A percentile compares a stretch with the other conserved stretches of the same genome.
Conservation (phyloP, 2,888 invertebrate genomes). For the Lepidochrysops patricia region DNA sequence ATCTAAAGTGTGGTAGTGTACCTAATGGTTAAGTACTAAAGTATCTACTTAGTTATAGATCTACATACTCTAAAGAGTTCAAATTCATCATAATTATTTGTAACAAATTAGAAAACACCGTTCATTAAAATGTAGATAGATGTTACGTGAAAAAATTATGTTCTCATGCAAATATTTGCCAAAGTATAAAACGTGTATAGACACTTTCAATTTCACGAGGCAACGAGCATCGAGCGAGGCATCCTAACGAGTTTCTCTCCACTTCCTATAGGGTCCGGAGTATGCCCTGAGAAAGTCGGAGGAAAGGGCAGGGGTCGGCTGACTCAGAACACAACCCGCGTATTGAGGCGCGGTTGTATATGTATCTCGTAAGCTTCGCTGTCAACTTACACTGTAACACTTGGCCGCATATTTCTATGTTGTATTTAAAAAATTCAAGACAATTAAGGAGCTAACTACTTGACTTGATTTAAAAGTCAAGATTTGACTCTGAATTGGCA, state of each 20-base stretch:
- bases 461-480: too few species aligned
- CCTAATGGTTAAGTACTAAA: too few species aligned
- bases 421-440: too few species aligned
- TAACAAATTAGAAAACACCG: too few species aligned
- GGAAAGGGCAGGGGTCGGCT: constrained; percentile 5
- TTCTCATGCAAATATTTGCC: background rate
- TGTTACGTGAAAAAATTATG: background rate
- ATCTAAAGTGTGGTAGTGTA: too few species aligned
- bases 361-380: background rate
- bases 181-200: background rate
- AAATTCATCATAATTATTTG: too few species aligned
- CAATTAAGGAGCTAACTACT: too few species aligned
- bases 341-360: too few species aligned
- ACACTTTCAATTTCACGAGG: background rate
- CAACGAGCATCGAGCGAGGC: background rate
- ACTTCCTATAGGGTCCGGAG: background rate
- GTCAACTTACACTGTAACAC: too few species aligned
- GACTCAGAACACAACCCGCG: background rate
- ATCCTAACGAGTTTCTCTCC: background rate
- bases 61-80: too few species aligned
- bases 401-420: background rate
- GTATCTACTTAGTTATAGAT: too few species aligned
- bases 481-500: too few species aligned
- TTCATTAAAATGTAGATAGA: background rate
- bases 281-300: constrained; percentile 12